Evolutionary conservation across 2,113 vertebrate species (phyloP).

Genomic region (Zosterops borbonicus): DNA sequence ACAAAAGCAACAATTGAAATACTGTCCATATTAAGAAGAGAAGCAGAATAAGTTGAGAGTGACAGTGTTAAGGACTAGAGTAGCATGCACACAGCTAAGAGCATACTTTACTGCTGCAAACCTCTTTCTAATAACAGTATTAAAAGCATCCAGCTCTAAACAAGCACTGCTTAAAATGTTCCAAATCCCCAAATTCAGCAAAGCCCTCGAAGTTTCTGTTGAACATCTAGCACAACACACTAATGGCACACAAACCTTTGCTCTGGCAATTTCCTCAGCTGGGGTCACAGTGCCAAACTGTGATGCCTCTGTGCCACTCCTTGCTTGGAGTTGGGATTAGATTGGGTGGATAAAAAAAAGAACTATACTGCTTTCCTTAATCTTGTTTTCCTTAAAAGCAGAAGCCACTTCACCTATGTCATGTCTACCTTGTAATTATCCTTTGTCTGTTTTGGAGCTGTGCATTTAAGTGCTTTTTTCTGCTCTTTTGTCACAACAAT

Average conservation of each 20-base stretch:
- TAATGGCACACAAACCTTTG: neutral
- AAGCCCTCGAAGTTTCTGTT: fast-evolving
- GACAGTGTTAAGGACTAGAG: neutral
- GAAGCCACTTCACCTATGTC: slow-evolving; percentile 9
- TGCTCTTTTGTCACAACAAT: slow-evolving; percentile 38
- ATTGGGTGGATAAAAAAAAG: neutral
- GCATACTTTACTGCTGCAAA: neutral
- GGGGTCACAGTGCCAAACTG: neutral
- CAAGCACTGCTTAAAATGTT: neutral
- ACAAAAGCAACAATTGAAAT: neutral
- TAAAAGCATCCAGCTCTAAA: neutral
- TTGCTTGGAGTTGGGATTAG: neutral
- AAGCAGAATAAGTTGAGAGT: neutral
- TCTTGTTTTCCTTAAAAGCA: slow-evolving; percentile 60
- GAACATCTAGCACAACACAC: fast-evolving
- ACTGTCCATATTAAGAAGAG: neutral
- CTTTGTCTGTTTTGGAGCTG: slow-evolving; percentile 33
- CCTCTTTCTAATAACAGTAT: neutral
- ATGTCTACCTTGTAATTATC: slow-evolving; percentile 57
- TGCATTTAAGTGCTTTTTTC: slow-evolving; percentile 55
- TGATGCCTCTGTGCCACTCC: neutral
- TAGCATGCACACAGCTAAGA: neutral
- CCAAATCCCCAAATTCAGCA: neutral
- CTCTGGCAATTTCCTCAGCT: neutral
- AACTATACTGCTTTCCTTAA: neutral